Evolutionary conservation across 2,797 vertebrate species (phyloP), one percentile per base, ranked within the genome.

Genomic region (Cirrhinus molitorella): DNA sequence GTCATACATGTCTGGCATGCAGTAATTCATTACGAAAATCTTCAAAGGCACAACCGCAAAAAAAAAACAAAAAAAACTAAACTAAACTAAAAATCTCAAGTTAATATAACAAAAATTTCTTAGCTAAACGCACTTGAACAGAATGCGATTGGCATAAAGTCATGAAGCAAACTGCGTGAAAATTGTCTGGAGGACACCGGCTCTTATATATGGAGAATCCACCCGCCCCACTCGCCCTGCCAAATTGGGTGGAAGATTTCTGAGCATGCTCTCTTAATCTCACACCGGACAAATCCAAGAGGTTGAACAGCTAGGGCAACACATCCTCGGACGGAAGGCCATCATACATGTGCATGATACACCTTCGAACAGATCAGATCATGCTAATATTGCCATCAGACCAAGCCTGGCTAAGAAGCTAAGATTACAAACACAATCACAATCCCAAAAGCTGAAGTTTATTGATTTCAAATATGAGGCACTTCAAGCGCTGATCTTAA

Each of bases 261-360:
- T 96, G 94, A 95, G 95, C 94, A 93, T 87, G 93, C 87, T 89
- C 93, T 94, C 96, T 98, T 78, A 98, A 98, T 97, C 97, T 96
- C 92, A 94, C 92, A 91, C 93, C 90, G 92, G 91, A 92, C 96
- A 97, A 98, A 96, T 97, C 95, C 95, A 90, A 81, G 83, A 93
- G 94, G 94, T 91, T 92, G 91, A 92, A 92, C 89, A 95, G 93
- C 93, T 93, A 93, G 89, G 90, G 85, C 34, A 37, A 74, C 57
- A 53, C 81, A 81, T 68, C 63, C 21, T 76, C 63, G 47, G 74
- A 87, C 73, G 75, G 82, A 57, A 88, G 88, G 72, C 70, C 80
- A 40, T 74, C 4, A 23, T 78, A 81, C 25, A 85, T 49, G 43
- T 83, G 88, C 65, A 83, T 85, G 79, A 85, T 40, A n/a, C 40